Base-by-base conservation (phyloP, 1,140 invertebrate genomes). In the Neodiprion fabricii region DNA sequence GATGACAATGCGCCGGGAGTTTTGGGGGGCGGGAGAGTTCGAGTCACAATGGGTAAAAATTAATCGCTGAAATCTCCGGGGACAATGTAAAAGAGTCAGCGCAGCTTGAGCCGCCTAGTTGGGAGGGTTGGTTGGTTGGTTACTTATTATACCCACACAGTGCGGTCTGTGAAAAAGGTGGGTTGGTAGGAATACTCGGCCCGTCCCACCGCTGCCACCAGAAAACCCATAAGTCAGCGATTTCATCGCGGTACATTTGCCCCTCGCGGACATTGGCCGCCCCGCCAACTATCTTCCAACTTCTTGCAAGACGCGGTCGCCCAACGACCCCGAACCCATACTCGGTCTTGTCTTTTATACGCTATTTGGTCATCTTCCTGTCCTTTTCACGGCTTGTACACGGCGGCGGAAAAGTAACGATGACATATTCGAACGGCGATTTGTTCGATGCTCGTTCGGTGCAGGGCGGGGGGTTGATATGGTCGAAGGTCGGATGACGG, bases 31-130 rank as follows among this genome's bases (percentile, higher is more conserved):
- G 70, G 48, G 10, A 48, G 70, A 50, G 61, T 50, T 48, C n/a
- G 74, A 70, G 67, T 68, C 83, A 84, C 80, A 83, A 84, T 82
- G 84, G 81, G 61, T 80, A 75, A 81, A 84, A 85, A 84, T 87
- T 85, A 85, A 84, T 87, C 86, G 83, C 84, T 86, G 82, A 86
- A 86, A 87, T 86, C 86, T 87, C 8, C 28, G 85, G 84, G 83
- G 85, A 87, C 85, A 85, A 86, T 86, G 85, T 84, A 85, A 87
- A 87, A 87, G 85, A 86, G 72, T 79, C 73, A 23, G 80, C 28
- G 28, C 28, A 40, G 28, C 28, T 40, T 61, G 53, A 61, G 53
- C 53, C 53, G 53, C 53, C 53, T 61, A 61, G 53, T 61, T 61
- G 53, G 53, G 78, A 78, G 77, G 79, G 70, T 48, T 72, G 48